Conservation (phyloP, 2,113 vertebrate species). For the Proteles cristata region DNA sequence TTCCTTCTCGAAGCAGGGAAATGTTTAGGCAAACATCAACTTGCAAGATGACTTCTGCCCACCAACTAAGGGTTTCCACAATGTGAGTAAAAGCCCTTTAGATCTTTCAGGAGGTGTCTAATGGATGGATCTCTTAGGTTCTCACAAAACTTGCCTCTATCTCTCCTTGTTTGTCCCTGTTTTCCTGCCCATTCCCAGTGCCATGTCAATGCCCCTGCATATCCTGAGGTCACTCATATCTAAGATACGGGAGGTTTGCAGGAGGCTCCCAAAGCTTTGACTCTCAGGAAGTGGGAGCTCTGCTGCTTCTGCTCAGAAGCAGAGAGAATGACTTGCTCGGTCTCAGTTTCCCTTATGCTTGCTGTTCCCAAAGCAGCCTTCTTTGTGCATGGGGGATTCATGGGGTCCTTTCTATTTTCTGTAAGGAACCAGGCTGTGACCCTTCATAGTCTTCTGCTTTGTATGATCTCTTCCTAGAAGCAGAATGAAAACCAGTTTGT, state of each 20-base stretch:
- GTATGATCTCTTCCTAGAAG: background rate
- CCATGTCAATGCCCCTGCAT: background rate
- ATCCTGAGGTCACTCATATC: background rate
- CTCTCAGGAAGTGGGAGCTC: background rate
- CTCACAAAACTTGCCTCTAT: background rate
- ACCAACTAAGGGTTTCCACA: background rate
- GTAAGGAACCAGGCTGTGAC: background rate
- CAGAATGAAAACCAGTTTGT: background rate
- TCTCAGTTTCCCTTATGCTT: background rate
- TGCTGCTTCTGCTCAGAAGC: background rate
- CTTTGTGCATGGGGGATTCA: no score
- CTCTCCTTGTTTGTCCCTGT: background rate
- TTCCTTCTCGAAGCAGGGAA: background rate
- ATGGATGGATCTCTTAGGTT: background rate
- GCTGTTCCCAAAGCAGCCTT: background rate
- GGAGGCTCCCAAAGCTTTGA: background rate
- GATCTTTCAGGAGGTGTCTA: background rate
- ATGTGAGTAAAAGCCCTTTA: background rate
- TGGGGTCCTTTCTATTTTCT: background rate
- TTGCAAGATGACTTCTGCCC: background rate
- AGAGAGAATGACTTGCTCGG: background rate
- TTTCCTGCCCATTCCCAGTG: background rate
- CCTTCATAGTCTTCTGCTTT: background rate
- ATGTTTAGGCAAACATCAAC: background rate
- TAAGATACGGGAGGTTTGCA: background rate